Conservation (phyloP, 2,113 vertebrate species). For the Nansenia antarctica region DNA sequence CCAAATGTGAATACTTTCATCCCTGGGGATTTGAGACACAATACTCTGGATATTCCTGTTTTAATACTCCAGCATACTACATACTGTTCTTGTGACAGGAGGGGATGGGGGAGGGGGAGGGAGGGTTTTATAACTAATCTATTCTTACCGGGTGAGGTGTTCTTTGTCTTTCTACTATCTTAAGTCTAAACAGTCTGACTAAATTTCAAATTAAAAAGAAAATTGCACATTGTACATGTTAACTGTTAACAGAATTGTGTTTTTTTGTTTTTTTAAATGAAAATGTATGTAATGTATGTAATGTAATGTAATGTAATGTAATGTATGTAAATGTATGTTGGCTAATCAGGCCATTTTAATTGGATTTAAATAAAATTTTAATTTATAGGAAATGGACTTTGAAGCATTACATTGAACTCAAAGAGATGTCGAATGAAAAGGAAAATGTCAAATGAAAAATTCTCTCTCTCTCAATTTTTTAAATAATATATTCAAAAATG, state of each 20-base stretch:
- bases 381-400: slow-evolving; percentile 53
- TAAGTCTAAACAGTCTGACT: not conserved
- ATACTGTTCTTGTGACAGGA: not conserved
- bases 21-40: not conserved
- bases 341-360: slow-evolving; percentile 46
- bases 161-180: not conserved
- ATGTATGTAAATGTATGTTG: too few relatives aligned
- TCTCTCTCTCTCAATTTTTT: too few relatives aligned
- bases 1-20: slow-evolving; percentile 1
- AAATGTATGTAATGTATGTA: slow-evolving; percentile 45
- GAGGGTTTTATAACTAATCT: not conserved
- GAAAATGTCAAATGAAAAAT: slow-evolving; percentile 46
- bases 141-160: not conserved
- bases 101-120: not conserved
- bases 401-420: slow-evolving; percentile 8
- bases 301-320: slow-evolving; percentile 32
- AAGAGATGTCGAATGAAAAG: too few relatives aligned
- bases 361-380: too few relatives aligned
- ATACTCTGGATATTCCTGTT: slow-evolving; percentile 1
- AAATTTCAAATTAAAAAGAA: not conserved
- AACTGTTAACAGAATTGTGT: slow-evolving; percentile 40
- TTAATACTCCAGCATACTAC: not conserved
- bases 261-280: slow-evolving; percentile 26
- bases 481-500: too few relatives aligned
- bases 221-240: slow-evolving; percentile 69